Evolutionary conservation across 2,888 invertebrate species (phyloP), one percentile per base, ranked within the genome.

Genomic region (Argynnis bischoffii): DNA sequence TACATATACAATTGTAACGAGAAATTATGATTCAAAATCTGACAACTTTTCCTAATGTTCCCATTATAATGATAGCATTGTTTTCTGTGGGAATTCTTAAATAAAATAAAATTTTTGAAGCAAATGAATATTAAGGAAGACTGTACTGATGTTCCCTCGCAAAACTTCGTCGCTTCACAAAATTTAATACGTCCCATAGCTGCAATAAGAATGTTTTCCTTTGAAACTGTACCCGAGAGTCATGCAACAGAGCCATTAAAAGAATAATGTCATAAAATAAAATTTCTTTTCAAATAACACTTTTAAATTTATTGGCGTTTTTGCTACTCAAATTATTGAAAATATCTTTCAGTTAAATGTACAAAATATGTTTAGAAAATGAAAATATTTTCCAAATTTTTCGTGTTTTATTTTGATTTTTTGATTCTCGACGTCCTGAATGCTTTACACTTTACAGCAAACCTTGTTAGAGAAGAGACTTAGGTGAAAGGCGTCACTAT

Each of bases 171-270:
- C 80, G 80, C 79, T 80, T 83, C 82, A 79, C 80, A 86, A 87
- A 86, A 85, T 88, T 86, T 87, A 86, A 90, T 89, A 83, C 77
- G 82, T 90, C 91, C 90, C 90, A 82, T 80, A 83, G 87, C 86
- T 83, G 79, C 86, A 86, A 88, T 91, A 85, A 78, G 80, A 87
- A 82, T 85, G 84, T 85, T 89, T 85, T 81, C 81, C 79, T 82
- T 79, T 82, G 77, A 80, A 88, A 90, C 81, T 83, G 81, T 79
- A 80, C 90, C 86, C 88, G 68, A 69, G 89, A 83, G 90, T 78
- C 77, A 74, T 78, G 78, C 84, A 82, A 80, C 75, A 75, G 74
- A 77, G 77, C 83, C 81, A 85, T 86, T 85, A 87, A 84, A 87
- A 84, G 82, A 85, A 86, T 83, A 86, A 88, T 82, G 80, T 81